phyloP scores from a whole-genome alignment of 2,888 invertebrate genomes.

The Lysandra coridon region DNA sequence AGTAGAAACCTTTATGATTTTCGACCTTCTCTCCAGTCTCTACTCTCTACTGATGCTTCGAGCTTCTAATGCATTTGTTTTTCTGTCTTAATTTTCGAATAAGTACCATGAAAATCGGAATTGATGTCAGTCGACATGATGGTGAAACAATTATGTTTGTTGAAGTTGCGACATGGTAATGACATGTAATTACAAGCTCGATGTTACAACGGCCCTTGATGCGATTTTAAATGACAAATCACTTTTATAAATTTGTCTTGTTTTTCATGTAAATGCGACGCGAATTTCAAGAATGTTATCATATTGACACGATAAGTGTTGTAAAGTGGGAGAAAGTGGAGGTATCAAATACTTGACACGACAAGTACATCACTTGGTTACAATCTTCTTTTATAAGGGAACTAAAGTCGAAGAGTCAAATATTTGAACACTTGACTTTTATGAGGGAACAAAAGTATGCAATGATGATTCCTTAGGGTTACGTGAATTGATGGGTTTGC shows the following conservation, averaged over 20 bases:
- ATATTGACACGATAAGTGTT: background rate
- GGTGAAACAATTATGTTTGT: background rate
- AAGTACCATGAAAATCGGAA: background rate
- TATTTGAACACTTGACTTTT: no score
- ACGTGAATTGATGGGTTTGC: no score
- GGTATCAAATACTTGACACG: background rate
- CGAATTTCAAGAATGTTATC: no score
- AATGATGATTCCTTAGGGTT: no score
- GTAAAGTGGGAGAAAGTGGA: background rate
- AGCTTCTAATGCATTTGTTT: background rate
- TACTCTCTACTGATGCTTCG: background rate
- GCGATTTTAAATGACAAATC: background rate
- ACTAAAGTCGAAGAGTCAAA: no score
- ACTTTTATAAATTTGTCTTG: background rate
- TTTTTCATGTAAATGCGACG: no score
- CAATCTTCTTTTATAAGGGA: no score
- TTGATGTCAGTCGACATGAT: background rate
- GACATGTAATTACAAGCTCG: background rate
- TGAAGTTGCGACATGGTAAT: background rate
- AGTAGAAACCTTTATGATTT: no score
- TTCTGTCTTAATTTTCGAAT: background rate
- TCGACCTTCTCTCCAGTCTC: no score
- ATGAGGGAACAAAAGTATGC: no score
- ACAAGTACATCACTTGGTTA: background rate
- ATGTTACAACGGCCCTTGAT: slow-evolving; percentile 4